Percentiles rank a stretch among this genome's conserved stretches.
Conservation (phyloP, 1,140 invertebrate species). For the Papilio machaon region DNA sequence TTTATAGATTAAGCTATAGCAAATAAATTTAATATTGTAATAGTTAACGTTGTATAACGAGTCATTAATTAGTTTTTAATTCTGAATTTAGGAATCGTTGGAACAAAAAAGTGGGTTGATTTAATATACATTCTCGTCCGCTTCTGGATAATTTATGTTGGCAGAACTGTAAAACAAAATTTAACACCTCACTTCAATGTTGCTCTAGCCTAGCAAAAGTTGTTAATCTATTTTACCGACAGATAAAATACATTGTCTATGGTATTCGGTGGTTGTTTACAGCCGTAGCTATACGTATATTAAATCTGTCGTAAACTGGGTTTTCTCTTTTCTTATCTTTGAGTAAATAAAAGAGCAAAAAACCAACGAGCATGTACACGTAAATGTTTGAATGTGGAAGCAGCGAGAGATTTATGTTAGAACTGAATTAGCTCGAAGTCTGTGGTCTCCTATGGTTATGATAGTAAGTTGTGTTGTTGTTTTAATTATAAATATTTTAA, state of each 20-base stretch:
- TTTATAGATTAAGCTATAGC: neutral
- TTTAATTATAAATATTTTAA: neutral
- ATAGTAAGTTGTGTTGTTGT: too few species aligned
- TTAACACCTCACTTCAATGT: neutral
- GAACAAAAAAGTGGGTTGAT: neutral
- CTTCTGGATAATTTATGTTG: neutral
- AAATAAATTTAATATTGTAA: neutral
- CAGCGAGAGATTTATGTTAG: too few species aligned
- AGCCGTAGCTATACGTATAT: neutral
- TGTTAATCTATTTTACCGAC: neutral
- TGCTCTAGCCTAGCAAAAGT: neutral
- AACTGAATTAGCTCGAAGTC: too few species aligned
- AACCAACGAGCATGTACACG: too few species aligned
- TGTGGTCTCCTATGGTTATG: too few species aligned
- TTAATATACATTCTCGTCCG: neutral
- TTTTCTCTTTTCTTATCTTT: neutral
- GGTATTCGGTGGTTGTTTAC: neutral
- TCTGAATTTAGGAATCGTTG: neutral
- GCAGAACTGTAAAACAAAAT: neutral
- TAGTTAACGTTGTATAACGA: too few species aligned
- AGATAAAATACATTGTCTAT: conserved; percentile 5
- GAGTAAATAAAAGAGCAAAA: too few species aligned
- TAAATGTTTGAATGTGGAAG: too few species aligned
- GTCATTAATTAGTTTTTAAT: neutral
- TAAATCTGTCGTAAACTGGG: neutral